phyloP scores from a whole-genome alignment of 1,140 invertebrate species.

The Streblospio benedicti region DNA sequence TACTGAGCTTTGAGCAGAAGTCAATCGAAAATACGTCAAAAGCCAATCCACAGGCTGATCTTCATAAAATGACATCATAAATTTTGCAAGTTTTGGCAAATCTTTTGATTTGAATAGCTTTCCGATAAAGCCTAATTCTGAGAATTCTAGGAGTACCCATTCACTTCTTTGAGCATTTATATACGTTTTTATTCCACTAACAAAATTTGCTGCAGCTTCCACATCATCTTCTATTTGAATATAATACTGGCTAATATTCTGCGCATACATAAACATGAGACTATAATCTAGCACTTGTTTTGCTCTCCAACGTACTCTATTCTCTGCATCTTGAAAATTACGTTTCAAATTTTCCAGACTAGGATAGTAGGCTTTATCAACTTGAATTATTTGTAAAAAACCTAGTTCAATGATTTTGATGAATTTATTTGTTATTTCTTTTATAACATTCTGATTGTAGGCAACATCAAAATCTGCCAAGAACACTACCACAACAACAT shows the following conservation, averaged over 20 bases:
- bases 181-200: too few relatives aligned
- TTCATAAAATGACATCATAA: constrained; percentile 34
- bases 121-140: constrained; percentile 41
- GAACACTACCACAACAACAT: constrained; percentile 26
- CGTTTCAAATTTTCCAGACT: constrained; percentile 29
- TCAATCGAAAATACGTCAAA: constrained; percentile 27
- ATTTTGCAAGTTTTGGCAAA: constrained; percentile 27
- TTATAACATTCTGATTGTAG: constrained; percentile 22
- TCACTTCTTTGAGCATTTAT: neutral
- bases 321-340: constrained; percentile 35
- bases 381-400: constrained; percentile 36
- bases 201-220: constrained; percentile 30
- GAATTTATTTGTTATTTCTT: constrained; percentile 18
- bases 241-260: constrained; percentile 35
- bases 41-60: constrained; percentile 41
- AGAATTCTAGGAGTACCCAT: constrained; percentile 41
- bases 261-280: constrained; percentile 34
- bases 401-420: constrained; percentile 20
- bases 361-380: constrained; percentile 32
- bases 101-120: constrained; percentile 37
- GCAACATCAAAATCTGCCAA: constrained; percentile 25
- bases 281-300: constrained; percentile 45
- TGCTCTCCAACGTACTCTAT: constrained; percentile 39
- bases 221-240: constrained; percentile 46
- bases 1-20: constrained; percentile 20